Percentiles rank a stretch among this genome's conserved stretches.
These are phyloP conservation scores for Drosophila tripunctata DNA, from an alignment of 2,888 invertebrate genomes.

Conservation along the genomic window DNA sequence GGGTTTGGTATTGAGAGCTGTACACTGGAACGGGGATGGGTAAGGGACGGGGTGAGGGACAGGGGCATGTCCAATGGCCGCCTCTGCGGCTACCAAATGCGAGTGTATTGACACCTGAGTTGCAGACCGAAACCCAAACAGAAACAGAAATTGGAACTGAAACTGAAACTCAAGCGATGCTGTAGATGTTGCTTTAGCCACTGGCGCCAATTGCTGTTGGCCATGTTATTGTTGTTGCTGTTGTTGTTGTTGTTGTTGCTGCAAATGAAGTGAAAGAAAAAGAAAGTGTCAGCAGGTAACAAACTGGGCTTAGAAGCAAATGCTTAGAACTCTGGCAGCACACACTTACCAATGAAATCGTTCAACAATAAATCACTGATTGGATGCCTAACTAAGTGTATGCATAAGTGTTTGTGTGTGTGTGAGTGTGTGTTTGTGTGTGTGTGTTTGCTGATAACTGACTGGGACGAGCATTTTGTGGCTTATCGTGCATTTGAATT, in stretches of 20 bases:
- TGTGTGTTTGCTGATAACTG: conserved; percentile 62
- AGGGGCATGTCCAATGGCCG: conserved; percentile 49
- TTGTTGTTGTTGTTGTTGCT: conserved; percentile 23
- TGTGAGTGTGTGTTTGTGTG: conserved; percentile 11
- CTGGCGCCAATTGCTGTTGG: conserved; percentile 48
- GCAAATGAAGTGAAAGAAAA: conserved; percentile 60
- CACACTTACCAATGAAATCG: conserved; percentile 60
- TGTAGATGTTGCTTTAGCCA: conserved; percentile 12
- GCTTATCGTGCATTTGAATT: conserved; percentile 71
- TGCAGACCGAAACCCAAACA: conserved; percentile 38
- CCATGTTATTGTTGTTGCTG: not conserved
- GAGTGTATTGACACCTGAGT: conserved; percentile 76
- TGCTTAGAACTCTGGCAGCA: conserved; percentile 28
- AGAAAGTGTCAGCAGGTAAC: conserved; percentile 66
- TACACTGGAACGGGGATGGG: conserved; percentile 6
- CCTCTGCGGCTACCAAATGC: conserved; percentile 70
- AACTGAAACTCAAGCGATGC: conserved; percentile 13
- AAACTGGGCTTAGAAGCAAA: conserved; percentile 18
- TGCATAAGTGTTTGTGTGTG: conserved; percentile 4
- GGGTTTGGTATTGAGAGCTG: conserved; percentile 11
- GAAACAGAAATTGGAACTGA: conserved; percentile 43
- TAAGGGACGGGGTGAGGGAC: not conserved
- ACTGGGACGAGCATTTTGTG: conserved; percentile 47
- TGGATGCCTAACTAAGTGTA: conserved; percentile 36
- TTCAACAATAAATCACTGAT: conserved; percentile 65